Base-by-base conservation (phyloP, 2,113 vertebrate species). In the Shinisaurus crocodilurus region DNA sequence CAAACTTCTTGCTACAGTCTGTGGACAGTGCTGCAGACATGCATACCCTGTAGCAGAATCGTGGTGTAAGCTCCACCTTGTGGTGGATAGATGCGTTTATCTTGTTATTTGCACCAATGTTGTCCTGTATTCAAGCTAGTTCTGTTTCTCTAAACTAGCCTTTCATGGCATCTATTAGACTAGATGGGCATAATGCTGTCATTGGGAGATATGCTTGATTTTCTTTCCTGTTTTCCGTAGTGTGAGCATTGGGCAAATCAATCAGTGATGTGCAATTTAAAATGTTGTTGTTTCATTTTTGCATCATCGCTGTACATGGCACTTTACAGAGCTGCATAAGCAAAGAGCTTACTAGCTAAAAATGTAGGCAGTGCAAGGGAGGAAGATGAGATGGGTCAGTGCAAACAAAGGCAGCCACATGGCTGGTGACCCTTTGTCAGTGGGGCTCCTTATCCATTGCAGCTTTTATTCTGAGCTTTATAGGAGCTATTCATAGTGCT, bases 31-130 rank as follows among this genome's bases (percentile, higher is more conserved):
- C 40, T 65, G 69, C 37, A 88, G 45, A 54, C 23, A 70, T 48
- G 57, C 1, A 75, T n/a, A 13, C 32, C 45, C 9, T 82, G 83
- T 48, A 76, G 85, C 20, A 69, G 86, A 77, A 77, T 91, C 12
- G 5, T 91, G 45, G 63, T 50, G 10, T 83, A 54, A 76, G 90
- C 86, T 76, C 90, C 90, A 88, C 45, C 86, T 70, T 77, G 90
- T 91, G 90, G 90, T 29, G 23, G 32, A 88, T 43, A 69, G 18
- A 57, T 63, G 20, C 40, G 9, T 91, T 79, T 69, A 48, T 85
- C 45, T 90, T 88, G 25, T 65, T 34, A 40, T 48, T 50, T 43
- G 27, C 20, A 10, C 65, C 37, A 72, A 37, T 34, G 6, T 32
- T 76, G 16, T 82, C 20, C 60, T 16, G 25, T 48, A 25, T 2